These are phyloP conservation scores for Chelon labrosus DNA, from an alignment of 2,797 vertebrate genomes.

Conservation along the genomic window DNA sequence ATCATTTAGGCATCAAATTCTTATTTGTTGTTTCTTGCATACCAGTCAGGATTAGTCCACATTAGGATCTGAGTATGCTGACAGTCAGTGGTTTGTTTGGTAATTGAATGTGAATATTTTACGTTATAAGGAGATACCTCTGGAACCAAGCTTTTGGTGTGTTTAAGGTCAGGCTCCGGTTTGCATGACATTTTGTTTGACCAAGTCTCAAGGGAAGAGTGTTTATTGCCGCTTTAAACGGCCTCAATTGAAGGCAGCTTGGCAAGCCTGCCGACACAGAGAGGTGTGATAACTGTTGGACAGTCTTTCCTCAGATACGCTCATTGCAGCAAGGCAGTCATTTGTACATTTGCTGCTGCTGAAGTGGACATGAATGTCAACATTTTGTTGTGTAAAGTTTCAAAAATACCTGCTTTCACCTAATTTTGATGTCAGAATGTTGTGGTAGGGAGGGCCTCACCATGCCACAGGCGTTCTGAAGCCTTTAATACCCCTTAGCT, in stretches of 20 bases:
- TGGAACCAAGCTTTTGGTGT: not conserved
- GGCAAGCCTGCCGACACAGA: constrained; percentile 19
- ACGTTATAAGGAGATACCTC: not conserved
- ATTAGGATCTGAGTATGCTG: not conserved
- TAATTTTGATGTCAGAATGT: not conserved
- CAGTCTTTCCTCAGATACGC: constrained; percentile 10
- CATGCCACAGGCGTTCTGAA: not conserved
- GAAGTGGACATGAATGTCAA: not conserved
- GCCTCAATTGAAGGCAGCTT: not conserved
- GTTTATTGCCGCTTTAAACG: constrained; percentile 20
- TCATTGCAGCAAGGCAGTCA: not conserved
- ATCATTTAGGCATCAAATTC: not conserved
- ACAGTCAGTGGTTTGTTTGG: not conserved
- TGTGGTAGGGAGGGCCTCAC: too few relatives aligned
- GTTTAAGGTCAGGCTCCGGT: constrained; percentile 2
- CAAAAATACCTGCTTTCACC: constrained; percentile 1
- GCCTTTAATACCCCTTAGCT: constrained; percentile 41
- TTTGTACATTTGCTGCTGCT: not conserved
- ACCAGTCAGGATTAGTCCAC: not conserved
- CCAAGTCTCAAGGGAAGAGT: constrained; percentile 14
- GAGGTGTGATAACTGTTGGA: constrained; percentile 16
- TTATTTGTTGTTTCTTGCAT: too few relatives aligned
- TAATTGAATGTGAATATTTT: not conserved
- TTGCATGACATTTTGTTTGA: constrained; percentile 9
- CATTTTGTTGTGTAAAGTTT: constrained; percentile 15